Conservation (phyloP, 2,888 invertebrate genomes). For the Psococerastis gibbosa region DNA sequence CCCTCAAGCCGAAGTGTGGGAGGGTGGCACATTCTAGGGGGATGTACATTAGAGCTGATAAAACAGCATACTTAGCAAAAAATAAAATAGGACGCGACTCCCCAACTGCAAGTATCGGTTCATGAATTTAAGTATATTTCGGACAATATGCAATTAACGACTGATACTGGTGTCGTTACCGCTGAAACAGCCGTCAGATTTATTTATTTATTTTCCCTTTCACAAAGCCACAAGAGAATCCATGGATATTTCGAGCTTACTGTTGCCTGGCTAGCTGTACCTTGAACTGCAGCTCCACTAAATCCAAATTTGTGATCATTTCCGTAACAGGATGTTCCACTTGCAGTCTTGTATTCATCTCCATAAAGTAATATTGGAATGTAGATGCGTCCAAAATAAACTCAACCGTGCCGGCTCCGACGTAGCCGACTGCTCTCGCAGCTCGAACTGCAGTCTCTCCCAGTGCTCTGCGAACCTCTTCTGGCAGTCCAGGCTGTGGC, state of each 20-base stretch:
- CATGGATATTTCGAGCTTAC: no score
- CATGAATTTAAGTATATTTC: no score
- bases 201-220: no score
- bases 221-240: no score
- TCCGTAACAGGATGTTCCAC: constrained; percentile 96
- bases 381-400: constrained; percentile 80
- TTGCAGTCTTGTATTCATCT: constrained; percentile 95
- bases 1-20: no score
- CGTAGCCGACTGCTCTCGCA: constrained; percentile 87
- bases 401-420: constrained; percentile 96
- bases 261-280: no score
- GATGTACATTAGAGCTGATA: neutral
- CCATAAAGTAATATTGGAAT: constrained; percentile 95
- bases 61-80: neutral
- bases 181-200: no score
- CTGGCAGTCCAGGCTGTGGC: constrained; percentile 60
- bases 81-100: constrained; percentile 11
- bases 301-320: constrained; percentile 90
- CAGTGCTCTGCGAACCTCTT: constrained; percentile 50
- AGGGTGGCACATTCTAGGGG: no score
- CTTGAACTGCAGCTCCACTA: constrained; percentile 94
- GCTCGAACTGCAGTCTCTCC: constrained; percentile 87
- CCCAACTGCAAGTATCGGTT: no score
- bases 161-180: no score
- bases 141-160: no score